Conservation (phyloP, 2,113 vertebrate species). For the Tragulus kanchil region DNA sequence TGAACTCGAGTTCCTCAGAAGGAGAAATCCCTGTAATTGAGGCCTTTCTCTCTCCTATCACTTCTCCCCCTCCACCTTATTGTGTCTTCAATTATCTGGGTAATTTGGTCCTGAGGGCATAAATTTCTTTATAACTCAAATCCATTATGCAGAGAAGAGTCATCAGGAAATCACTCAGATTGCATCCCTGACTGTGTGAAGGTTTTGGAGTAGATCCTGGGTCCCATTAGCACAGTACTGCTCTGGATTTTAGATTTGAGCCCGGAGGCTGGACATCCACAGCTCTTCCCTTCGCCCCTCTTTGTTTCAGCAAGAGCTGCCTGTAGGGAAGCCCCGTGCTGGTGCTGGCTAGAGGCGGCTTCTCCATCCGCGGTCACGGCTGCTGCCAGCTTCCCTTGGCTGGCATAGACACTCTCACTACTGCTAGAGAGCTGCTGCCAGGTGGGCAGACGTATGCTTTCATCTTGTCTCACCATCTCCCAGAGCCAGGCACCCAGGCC, state of each 20-base stretch:
- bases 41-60: neutral
- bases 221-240: slow-evolving; percentile 52
- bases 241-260: slow-evolving; percentile 47
- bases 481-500: slow-evolving; percentile 66
- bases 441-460: slow-evolving; percentile 78
- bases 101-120: slow-evolving; percentile 84
- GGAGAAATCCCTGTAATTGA: slow-evolving; percentile 66
- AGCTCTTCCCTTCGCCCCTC: slow-evolving; percentile 59
- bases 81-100: slow-evolving; percentile 82
- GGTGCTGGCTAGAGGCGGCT: slow-evolving; percentile 59
- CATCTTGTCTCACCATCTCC: slow-evolving; percentile 66
- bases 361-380: neutral
- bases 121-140: slow-evolving; percentile 82
- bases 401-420: slow-evolving; percentile 6
- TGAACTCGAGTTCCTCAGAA: slow-evolving; percentile 39
- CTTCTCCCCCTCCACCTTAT: neutral
- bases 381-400: slow-evolving; percentile 79
- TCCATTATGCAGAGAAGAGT: slow-evolving; percentile 77
- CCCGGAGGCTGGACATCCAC: slow-evolving; percentile 67
- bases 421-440: slow-evolving; percentile 71
- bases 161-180: slow-evolving; percentile 79
- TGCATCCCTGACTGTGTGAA: slow-evolving; percentile 67
- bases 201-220: slow-evolving; percentile 71
- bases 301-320: slow-evolving; percentile 75
- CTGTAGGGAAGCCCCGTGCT: slow-evolving; percentile 59